phyloP scores from a whole-genome alignment of 2,797 vertebrate species.

The Heterohyrax brucei region DNA sequence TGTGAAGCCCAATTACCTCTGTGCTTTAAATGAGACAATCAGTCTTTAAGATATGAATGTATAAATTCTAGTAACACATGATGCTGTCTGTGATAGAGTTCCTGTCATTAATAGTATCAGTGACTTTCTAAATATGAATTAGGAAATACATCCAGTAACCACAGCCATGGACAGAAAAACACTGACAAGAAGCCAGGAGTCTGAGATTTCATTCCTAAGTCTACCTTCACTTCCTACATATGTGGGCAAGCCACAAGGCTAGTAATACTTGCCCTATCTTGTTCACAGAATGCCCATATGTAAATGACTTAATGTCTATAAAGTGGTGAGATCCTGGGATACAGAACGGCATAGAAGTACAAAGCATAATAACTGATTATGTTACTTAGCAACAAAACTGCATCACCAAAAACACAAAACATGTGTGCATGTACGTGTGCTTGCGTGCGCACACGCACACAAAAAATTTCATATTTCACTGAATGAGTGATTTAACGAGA shows the following conservation, averaged over 20 bases:
- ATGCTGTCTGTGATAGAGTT: constrained; percentile 66
- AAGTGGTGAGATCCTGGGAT: constrained; percentile 82
- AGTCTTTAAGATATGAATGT: constrained; percentile 71
- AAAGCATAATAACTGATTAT: constrained; percentile 77
- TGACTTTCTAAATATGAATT: constrained; percentile 78
- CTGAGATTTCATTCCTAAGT: constrained; percentile 71
- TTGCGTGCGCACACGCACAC: neutral
- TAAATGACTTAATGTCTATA: constrained; percentile 84
- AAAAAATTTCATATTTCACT: neutral
- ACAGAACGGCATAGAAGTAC: constrained; percentile 82
- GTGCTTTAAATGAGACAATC: constrained; percentile 74
- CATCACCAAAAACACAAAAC: constrained; percentile 7
- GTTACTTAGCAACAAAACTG: constrained; percentile 67
- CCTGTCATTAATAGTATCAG: constrained; percentile 78
- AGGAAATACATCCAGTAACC: constrained; percentile 74
- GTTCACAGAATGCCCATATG: constrained; percentile 80
- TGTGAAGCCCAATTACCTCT: constrained; percentile 66
- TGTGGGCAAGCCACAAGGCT: constrained; percentile 77
- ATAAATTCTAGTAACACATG: constrained; percentile 72
- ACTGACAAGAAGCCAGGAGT: constrained; percentile 80
- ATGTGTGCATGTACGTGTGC: neutral
- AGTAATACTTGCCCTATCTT: constrained; percentile 82
- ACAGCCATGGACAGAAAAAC: constrained; percentile 68
- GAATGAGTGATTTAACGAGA: neutral
- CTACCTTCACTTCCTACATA: constrained; percentile 78